Base-by-base conservation (phyloP, 2,113 vertebrate genomes). In the Dermatemys mawii region DNA sequence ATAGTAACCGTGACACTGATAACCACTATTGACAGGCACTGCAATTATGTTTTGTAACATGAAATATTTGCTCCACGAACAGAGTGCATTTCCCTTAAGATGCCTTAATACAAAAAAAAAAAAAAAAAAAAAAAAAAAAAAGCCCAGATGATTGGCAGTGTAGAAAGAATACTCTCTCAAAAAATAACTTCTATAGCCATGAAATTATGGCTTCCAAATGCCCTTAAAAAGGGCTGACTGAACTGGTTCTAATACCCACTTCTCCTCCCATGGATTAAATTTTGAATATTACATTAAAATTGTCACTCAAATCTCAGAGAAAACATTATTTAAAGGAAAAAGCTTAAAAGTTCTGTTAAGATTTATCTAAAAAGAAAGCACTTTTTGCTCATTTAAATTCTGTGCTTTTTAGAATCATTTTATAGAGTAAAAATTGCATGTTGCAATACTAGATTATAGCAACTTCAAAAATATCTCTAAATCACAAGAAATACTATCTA, bases 1-100 rank as follows among this genome's bases (percentile, higher is more conserved):
- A 70, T 70, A 38, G n/a, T 88, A 97, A 91, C 73, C 44, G 49
- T 29, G 78, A 91, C n/a, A 44, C 38, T 75, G 41, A 63, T n/a
- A 92, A 75, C 83, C 14, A 91, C 94, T 93, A 96, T 83, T 94
- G 94, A 86, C 92, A 96, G 82, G 80, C 91, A 55, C 82, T 91
- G 84, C 88, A 97, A 97, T 97, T 97, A 94, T 90, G 46, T 90
- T 96, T 94, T 57, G 87, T 80, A 97, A 93, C 78, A 93, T 0
- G 0, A 89, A 95, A 90, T 88, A 93, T 79, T 97, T 94, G 60
- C 73, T 94, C 86, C 88, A 90, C 88, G 87, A 91, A 89, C 46
- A 90, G 90, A 44, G 32, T 90, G 49, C 63, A 70, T 78, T 96
- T 94, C 57, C 86, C 44, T 93, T 46, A 84, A 94, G 94, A 96